Percentiles rank a stretch among this genome's conserved stretches.
Conservation (phyloP, 35 echinoderm and acorn worm genomes). For the Apostichopus parvimensis region DNA sequence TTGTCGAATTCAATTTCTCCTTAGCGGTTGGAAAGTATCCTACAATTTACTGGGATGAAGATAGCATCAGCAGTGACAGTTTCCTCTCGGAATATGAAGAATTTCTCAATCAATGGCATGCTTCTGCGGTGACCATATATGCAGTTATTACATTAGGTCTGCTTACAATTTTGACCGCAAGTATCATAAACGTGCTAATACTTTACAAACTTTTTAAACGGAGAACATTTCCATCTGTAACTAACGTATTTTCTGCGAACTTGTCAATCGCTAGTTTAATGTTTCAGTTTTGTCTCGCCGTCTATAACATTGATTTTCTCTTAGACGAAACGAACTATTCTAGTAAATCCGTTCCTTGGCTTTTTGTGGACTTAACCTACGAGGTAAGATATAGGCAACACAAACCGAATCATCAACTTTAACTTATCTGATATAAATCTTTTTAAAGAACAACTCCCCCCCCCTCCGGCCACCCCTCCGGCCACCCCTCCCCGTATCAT, state of each 20-base stretch:
- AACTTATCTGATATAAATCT: too few species aligned
- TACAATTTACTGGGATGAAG: too few species aligned
- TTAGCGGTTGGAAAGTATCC: too few species aligned
- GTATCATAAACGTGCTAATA: background rate
- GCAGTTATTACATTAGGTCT: background rate
- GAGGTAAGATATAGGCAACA: conserved; percentile 14
- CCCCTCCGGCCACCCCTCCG: too few species aligned
- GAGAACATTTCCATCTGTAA: background rate
- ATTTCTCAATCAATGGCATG: background rate
- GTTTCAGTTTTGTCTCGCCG: background rate
- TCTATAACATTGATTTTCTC: background rate
- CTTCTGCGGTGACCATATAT: background rate
- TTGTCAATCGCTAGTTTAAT: background rate
- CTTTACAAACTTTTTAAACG: background rate
- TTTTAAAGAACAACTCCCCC: too few species aligned
- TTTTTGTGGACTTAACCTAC: background rate
- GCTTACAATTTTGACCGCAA: background rate
- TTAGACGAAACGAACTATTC: background rate
- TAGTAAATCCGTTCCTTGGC: too few species aligned
- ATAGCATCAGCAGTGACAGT: too few species aligned
- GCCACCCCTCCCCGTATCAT: too few species aligned
- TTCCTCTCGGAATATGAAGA: too few species aligned
- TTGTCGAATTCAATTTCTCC: too few species aligned
- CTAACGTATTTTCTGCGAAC: background rate
- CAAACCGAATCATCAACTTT: background rate